These are phyloP conservation scores for Heliocidaris erythrogramma DNA, from an alignment of 35 echinoderm and acorn worm genomes.

Conservation along the genomic window DNA sequence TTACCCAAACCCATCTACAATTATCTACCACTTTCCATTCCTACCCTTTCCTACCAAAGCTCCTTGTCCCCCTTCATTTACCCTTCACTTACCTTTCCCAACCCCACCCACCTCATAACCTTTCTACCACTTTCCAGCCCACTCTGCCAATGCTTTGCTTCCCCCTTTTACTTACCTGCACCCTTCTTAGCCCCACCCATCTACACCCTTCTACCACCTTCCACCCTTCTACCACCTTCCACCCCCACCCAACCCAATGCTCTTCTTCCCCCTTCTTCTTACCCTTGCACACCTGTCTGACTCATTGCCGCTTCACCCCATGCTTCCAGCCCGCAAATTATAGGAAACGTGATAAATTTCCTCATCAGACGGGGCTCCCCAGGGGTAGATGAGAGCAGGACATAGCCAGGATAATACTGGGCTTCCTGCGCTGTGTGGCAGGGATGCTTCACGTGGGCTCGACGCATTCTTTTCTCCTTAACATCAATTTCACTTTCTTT, in stretches of 20 bases:
- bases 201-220: background rate
- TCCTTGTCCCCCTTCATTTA: background rate
- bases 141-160: background rate
- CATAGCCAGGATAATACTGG: slow-evolving; percentile 22
- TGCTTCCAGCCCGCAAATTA: slow-evolving; percentile 49
- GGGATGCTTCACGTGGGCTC: slow-evolving; percentile 34
- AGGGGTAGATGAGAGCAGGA: slow-evolving; percentile 28
- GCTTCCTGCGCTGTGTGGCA: slow-evolving; percentile 29
- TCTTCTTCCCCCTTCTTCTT: background rate
- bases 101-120: background rate
- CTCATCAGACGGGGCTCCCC: slow-evolving; percentile 45
- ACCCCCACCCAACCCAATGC: background rate
- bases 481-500: slow-evolving; percentile 14
- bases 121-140: background rate
- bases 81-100: background rate
- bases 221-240: background rate
- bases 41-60: background rate
- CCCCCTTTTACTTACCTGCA: too few relatives aligned
- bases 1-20: too few relatives aligned
- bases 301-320: slow-evolving; percentile 27
- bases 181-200: background rate
- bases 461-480: slow-evolving; percentile 19
- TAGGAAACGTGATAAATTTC: slow-evolving; percentile 54
- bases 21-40: too few relatives aligned
- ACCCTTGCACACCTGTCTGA: slow-evolving; percentile 24